phyloP scores from a whole-genome alignment of 1,140 invertebrate species.

The Hyles vespertilio region DNA sequence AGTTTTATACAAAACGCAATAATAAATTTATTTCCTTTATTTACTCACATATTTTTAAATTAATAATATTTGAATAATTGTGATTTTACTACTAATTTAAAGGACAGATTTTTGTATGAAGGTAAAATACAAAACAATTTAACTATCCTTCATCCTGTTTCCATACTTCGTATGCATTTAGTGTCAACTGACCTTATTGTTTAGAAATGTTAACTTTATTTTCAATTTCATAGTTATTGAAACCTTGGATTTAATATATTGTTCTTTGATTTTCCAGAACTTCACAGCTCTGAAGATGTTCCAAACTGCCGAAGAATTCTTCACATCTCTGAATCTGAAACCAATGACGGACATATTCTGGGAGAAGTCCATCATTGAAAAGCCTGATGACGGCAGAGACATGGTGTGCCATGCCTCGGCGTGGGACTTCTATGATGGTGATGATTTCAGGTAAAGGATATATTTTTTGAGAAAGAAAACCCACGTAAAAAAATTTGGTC shows the following conservation, averaged over 20 bases:
- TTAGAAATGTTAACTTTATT: not conserved
- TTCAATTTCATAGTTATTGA: not conserved
- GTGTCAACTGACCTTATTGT: not conserved
- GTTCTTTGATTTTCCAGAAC: conserved; percentile 42
- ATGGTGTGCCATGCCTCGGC: conserved; percentile 87
- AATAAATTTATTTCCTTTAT: no score
- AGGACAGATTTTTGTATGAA: not conserved
- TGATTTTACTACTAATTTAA: not conserved
- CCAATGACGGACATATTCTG: conserved; percentile 74
- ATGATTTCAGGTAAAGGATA: conserved; percentile 77
- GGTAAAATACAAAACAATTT: not conserved
- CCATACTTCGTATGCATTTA: not conserved
- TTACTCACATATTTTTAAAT: no score
- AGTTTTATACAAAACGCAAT: no score
- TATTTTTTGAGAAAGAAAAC: not conserved
- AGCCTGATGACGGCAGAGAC: conserved; percentile 77
- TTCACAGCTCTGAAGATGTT: conserved; percentile 74
- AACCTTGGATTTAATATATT: no score
- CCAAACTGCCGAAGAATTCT: conserved; percentile 74
- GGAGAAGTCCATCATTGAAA: conserved; percentile 77
- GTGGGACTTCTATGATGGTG: conserved; percentile 85
- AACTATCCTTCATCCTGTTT: not conserved
- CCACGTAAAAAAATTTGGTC: no score
- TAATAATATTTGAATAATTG: no score
- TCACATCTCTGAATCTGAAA: conserved; percentile 70